These are phyloP conservation scores for Mesaphorura yosii DNA, from an alignment of 1,140 invertebrate genomes.

Conservation along the genomic window DNA sequence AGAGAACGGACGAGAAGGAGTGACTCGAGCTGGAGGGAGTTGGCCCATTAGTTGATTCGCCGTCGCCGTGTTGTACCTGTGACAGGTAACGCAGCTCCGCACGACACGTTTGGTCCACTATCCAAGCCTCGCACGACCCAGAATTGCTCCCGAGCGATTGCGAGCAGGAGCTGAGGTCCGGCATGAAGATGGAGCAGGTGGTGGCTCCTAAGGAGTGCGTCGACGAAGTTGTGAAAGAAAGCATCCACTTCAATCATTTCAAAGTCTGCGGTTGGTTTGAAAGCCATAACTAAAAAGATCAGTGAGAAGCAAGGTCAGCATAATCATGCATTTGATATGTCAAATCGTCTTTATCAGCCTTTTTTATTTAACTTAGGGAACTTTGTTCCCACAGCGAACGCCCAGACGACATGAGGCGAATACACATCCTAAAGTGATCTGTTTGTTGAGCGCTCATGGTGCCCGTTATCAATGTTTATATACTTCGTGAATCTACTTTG, in stretches of 20 bases:
- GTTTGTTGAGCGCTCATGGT: no score
- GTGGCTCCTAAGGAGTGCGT: background rate
- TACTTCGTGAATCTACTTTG: no score
- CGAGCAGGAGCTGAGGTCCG: background rate
- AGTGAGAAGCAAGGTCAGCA: no score
- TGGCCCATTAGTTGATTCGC: conserved; percentile 34
- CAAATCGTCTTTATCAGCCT: no score
- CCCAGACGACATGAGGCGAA: no score
- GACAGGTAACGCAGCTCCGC: conserved; percentile 4
- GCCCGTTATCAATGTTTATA: no score
- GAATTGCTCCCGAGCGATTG: background rate
- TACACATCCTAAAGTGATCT: no score
- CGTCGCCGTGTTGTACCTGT: conserved; percentile 26
- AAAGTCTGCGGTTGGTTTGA: no score
- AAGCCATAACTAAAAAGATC: no score
- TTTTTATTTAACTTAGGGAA: no score
- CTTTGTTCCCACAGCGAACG: no score
- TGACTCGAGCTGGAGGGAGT: conserved; percentile 32
- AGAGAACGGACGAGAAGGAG: conserved; percentile 33
- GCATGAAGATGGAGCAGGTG: conserved; percentile 1
- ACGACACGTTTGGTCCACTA: background rate
- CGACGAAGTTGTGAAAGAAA: background rate
- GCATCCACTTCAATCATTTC: background rate
- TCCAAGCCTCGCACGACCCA: background rate
- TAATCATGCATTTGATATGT: no score